Evolutionary conservation across 1,140 invertebrate species (phyloP).

Genomic region (Meteorus sp.): DNA sequence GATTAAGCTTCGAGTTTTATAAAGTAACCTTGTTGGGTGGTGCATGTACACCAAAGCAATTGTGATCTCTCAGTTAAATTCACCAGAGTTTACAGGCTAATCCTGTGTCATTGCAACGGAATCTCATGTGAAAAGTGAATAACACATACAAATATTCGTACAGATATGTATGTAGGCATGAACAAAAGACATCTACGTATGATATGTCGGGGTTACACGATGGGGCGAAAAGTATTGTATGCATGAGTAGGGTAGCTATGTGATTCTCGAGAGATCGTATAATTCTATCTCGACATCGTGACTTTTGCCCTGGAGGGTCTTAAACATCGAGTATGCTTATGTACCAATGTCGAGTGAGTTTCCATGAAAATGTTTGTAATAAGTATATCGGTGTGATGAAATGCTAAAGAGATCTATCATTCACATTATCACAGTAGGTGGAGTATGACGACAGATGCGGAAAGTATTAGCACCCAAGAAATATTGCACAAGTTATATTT

Average conservation of each 20-base stretch:
- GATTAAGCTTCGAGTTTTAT: neutral
- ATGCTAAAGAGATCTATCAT: too few species aligned
- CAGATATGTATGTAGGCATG: neutral
- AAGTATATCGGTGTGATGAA: too few species aligned
- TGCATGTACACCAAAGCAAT: neutral
- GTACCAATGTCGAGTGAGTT: conserved; percentile 1
- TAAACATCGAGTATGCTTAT: neutral
- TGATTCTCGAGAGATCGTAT: conserved; percentile 10
- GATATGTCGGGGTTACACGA: too few species aligned
- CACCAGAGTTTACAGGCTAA: neutral
- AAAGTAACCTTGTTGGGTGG: neutral
- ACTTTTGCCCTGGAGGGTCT: neutral
- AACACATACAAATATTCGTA: too few species aligned
- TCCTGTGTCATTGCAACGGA: neutral
- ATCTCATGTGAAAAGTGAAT: too few species aligned
- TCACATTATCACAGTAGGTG: too few species aligned
- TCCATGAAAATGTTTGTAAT: conserved; percentile 2
- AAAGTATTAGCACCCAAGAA: too few species aligned
- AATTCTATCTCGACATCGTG: conserved; percentile 4
- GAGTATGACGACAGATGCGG: too few species aligned
- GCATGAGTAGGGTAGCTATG: neutral
- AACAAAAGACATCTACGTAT: too few species aligned
- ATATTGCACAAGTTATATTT: too few species aligned
- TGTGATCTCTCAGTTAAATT: neutral
- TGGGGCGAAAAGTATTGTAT: neutral